Percentiles rank a stretch among this genome's conserved stretches.
These are phyloP conservation scores for Pogonomyrmex barbatus DNA, from an alignment of 1,140 invertebrate species.

Conservation along the genomic window DNA sequence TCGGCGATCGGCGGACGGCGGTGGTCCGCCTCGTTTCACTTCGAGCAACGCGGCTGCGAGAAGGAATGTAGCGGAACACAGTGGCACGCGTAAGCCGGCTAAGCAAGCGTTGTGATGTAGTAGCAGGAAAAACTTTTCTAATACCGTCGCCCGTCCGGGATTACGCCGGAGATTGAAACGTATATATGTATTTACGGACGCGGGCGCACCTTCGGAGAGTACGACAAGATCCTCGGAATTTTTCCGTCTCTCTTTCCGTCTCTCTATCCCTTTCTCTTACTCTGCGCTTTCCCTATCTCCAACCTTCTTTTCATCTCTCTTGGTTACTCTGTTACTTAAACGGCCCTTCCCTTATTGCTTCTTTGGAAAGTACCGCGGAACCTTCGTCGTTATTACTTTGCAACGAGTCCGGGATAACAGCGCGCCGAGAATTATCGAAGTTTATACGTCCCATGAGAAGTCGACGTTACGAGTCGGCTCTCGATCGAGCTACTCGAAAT, in stretches of 20 bases:
- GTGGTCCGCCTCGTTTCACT: conserved; percentile 57
- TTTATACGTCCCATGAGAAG: conserved; percentile 63
- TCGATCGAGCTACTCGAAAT: conserved; percentile 69
- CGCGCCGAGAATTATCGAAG: conserved; percentile 51
- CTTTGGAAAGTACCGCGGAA: conserved; percentile 60
- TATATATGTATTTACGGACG: conserved; percentile 83
- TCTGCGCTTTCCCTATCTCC: neutral
- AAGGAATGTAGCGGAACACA: conserved; percentile 52
- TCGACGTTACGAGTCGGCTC: conserved; percentile 35
- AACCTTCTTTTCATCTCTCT: neutral
- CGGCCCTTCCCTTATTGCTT: conserved; percentile 66
- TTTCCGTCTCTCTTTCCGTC: conserved; percentile 27
- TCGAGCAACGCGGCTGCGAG: conserved; percentile 18
- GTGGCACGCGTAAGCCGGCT: conserved; percentile 73
- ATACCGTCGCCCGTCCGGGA: conserved; percentile 82
- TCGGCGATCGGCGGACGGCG: conserved; percentile 76
- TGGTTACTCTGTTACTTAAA: conserved; percentile 47
- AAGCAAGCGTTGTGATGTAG: conserved; percentile 80
- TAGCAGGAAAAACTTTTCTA: conserved; percentile 84
- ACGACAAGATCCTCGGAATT: conserved; percentile 66
- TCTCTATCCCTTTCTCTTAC: neutral
- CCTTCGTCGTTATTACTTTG: conserved; percentile 50
- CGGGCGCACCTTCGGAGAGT: conserved; percentile 65
- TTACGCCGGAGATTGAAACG: conserved; percentile 83
- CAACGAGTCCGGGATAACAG: conserved; percentile 51